These are phyloP conservation scores for Aldabrachelys gigantea DNA, from an alignment of 2,113 vertebrate species.

Conservation along the genomic window DNA sequence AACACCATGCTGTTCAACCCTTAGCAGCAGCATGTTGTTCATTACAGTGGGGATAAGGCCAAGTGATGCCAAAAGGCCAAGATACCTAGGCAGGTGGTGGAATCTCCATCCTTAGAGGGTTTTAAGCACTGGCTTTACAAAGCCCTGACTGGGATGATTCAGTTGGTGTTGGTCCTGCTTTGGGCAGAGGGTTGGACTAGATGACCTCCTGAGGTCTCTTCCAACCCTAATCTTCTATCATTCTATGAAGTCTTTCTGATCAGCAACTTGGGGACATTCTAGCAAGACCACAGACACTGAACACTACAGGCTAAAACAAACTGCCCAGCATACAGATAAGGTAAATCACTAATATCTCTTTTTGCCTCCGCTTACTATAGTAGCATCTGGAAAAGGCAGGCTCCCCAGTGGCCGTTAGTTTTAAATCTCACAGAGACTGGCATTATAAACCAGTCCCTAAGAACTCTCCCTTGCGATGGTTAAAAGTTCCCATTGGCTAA, in stretches of 20 bases:
- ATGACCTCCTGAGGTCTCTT: too few species aligned
- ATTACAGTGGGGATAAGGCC: neutral
- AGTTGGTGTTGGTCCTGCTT: too few species aligned
- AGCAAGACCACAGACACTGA: accelerated
- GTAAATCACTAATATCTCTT: accelerated
- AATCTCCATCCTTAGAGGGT: too few species aligned
- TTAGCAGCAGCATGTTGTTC: neutral
- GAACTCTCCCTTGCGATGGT: neutral
- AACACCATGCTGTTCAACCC: accelerated
- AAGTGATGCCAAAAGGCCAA: neutral
- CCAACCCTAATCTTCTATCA: too few species aligned
- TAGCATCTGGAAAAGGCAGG: accelerated
- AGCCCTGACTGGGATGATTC: too few species aligned
- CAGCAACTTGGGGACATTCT: neutral
- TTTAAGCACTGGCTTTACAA: too few species aligned
- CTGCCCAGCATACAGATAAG: accelerated
- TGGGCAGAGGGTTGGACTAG: too few species aligned
- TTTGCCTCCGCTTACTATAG: neutral
- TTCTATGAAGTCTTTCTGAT: neutral
- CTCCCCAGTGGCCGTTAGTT: neutral
- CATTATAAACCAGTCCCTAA: neutral
- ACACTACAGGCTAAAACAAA: accelerated
- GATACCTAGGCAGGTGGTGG: too few species aligned
- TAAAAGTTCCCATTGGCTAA: neutral
- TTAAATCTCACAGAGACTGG: neutral